phyloP scores from a whole-genome alignment of 2,113 vertebrate genomes.

The Hippocampus mohnikei region DNA sequence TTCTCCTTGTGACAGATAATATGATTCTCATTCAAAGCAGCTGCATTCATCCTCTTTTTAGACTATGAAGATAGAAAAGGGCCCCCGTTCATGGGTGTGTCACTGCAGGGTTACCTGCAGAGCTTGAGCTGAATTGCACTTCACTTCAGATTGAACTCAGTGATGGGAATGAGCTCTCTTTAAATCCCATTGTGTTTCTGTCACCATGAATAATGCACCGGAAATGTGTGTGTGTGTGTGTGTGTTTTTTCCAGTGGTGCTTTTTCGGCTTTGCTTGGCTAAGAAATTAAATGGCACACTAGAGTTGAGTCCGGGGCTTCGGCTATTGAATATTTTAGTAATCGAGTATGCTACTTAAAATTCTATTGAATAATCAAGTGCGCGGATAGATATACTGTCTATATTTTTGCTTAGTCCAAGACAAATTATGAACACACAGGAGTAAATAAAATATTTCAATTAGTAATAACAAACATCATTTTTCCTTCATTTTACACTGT shows the following conservation, averaged over 20 bases:
- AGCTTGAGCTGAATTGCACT: constrained; percentile 24
- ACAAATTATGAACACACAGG: no score
- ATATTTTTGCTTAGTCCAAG: no score
- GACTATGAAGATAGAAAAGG: constrained; percentile 37
- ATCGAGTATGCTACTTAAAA: no score
- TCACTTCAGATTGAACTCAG: constrained; percentile 24
- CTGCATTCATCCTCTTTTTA: constrained; percentile 55
- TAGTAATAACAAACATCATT: no score
- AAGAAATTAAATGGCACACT: neutral
- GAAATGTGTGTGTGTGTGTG: neutral
- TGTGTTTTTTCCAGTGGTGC: neutral
- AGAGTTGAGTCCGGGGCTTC: neutral
- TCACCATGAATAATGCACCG: constrained; percentile 20
- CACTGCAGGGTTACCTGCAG: constrained; percentile 49
- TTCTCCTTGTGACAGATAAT: constrained; percentile 40
- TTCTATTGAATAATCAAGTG: no score
- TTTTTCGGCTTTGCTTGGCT: neutral
- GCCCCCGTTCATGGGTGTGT: constrained; percentile 37
- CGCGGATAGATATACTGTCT: no score
- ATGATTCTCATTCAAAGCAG: constrained; percentile 53
- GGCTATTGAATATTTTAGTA: no score
- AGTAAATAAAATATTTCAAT: no score
- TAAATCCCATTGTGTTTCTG: constrained; percentile 24
- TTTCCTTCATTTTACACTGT: no score
- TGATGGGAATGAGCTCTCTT: constrained; percentile 29